Conservation (phyloP, 2,113 vertebrate genomes). For the Gobiocypris rarus region DNA sequence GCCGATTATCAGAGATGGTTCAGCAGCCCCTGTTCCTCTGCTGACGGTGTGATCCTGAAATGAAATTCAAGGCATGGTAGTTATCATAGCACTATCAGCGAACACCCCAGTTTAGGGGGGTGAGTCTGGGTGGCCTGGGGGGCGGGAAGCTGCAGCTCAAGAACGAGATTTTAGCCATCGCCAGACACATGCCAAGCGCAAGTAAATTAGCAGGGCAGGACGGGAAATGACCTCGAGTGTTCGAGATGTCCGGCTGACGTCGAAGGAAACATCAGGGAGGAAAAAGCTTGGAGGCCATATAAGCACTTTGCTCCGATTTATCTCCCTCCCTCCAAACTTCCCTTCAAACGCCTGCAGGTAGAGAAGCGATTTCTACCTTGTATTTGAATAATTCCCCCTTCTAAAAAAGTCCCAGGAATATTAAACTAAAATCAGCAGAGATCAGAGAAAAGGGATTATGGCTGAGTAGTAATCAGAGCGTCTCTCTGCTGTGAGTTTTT, state of each 20-base stretch:
- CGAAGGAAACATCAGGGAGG: slow-evolving; percentile 48
- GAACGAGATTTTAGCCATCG: slow-evolving; percentile 47
- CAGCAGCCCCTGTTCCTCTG: slow-evolving; percentile 34
- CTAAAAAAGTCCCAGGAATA: slow-evolving; percentile 61
- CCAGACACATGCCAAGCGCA: slow-evolving; percentile 22
- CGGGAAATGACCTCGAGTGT: slow-evolving; percentile 55
- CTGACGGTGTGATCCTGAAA: slow-evolving; percentile 35
- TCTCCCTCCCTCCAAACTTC: slow-evolving; percentile 69
- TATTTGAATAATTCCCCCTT: slow-evolving; percentile 88
- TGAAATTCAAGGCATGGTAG: slow-evolving; percentile 46
- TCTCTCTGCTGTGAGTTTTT: slow-evolving; percentile 57
- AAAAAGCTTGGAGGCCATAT: slow-evolving; percentile 78
- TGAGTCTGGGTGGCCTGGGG: slow-evolving; percentile 22
- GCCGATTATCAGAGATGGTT: slow-evolving; percentile 43
- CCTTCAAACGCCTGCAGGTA: slow-evolving; percentile 78
- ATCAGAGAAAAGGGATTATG: slow-evolving; percentile 88
- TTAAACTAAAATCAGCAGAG: slow-evolving; percentile 77
- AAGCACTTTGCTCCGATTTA: slow-evolving; percentile 81
- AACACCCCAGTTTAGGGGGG: slow-evolving; percentile 35
- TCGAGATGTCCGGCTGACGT: slow-evolving; percentile 53
- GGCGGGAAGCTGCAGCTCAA: slow-evolving; percentile 1
- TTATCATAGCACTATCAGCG: slow-evolving; percentile 46
- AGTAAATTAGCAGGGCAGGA: slow-evolving; percentile 65
- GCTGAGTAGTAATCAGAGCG: slow-evolving; percentile 81
- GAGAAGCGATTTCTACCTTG: slow-evolving; percentile 84